Percentiles rank a stretch among this genome's conserved stretches.
phyloP scores from a whole-genome alignment of 2,113 vertebrate species.

The Sterrhoptilus dennistouni region DNA sequence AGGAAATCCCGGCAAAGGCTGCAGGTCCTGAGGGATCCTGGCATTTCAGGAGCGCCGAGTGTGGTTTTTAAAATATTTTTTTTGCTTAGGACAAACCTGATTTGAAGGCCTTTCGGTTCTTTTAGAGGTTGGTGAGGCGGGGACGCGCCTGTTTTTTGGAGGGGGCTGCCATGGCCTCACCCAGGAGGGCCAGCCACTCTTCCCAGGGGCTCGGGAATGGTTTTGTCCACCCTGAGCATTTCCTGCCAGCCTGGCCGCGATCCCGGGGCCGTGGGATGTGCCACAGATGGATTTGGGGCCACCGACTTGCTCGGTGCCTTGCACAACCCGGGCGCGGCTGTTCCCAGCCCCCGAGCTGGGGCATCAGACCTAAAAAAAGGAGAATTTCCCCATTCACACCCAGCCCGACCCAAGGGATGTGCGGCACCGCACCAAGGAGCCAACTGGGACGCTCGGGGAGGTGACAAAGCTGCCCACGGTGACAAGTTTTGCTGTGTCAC shows the following conservation, averaged over 20 bases:
- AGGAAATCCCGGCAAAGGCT: neutral
- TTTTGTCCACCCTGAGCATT: rapidly evolving
- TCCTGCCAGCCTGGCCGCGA: rapidly evolving
- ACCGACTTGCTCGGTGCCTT: neutral
- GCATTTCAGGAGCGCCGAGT: too few species aligned
- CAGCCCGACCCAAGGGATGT: neutral
- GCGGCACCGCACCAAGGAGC: neutral
- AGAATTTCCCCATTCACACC: conserved; percentile 7
- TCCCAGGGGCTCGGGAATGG: rapidly evolving
- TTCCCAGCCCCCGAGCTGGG: neutral
- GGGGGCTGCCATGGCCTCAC: rapidly evolving
- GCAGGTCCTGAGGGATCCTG: rapidly evolving
- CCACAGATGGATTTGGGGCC: neutral
- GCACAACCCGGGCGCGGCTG: neutral
- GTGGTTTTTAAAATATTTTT: too few species aligned
- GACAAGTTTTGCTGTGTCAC: rapidly evolving
- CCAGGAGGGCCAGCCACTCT: rapidly evolving
- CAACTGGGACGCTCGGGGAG: neutral
- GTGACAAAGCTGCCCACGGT: neutral
- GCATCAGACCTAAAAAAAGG: conserved; percentile 15
- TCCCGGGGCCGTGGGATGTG: rapidly evolving
- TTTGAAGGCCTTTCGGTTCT: neutral
- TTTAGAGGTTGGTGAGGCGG: rapidly evolving
- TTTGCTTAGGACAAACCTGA: neutral
- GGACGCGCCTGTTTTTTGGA: rapidly evolving